These are phyloP conservation scores for Macaria notata DNA, from an alignment of 2,888 invertebrate genomes.

Conservation along the genomic window DNA sequence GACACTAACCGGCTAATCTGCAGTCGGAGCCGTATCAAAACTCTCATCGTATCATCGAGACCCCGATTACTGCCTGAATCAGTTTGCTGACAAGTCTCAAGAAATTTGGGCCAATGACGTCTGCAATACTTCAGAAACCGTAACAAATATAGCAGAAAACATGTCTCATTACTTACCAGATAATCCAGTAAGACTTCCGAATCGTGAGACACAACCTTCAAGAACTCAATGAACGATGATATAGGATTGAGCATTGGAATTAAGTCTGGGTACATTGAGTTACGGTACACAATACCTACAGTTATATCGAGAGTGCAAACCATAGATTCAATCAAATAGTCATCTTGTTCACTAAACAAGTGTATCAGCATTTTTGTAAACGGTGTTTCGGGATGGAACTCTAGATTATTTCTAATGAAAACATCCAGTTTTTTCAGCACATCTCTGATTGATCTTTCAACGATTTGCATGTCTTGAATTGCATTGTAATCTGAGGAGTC, in stretches of 20 bases:
- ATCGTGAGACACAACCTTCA: slow-evolving; percentile 91
- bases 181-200: slow-evolving; percentile 91
- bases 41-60: slow-evolving; percentile 92
- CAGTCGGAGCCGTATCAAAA: slow-evolving; percentile 88
- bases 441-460: slow-evolving; percentile 92
- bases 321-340: slow-evolving; percentile 95
- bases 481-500: slow-evolving; percentile 93
- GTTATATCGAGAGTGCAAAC: slow-evolving; percentile 95
- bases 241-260: slow-evolving; percentile 92
- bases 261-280: slow-evolving; percentile 90
- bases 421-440: slow-evolving; percentile 91
- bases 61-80: slow-evolving; percentile 80
- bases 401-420: slow-evolving; percentile 90
- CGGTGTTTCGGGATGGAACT: slow-evolving; percentile 93
- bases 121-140: slow-evolving; percentile 92
- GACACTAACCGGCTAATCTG: slow-evolving; percentile 92
- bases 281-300: slow-evolving; percentile 91
- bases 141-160: slow-evolving; percentile 92
- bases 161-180: slow-evolving; percentile 94
- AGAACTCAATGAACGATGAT: slow-evolving; percentile 92
- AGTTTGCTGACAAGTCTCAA: slow-evolving; percentile 87
- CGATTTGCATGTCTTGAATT: slow-evolving; percentile 94
- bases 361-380: slow-evolving; percentile 94
- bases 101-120: slow-evolving; percentile 92
- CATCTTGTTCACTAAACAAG: slow-evolving; percentile 94